Percentiles rank a stretch among this genome's conserved stretches.
These are phyloP conservation scores for Choreutis nemorana DNA, from an alignment of 2,888 invertebrate species.

Conservation along the genomic window DNA sequence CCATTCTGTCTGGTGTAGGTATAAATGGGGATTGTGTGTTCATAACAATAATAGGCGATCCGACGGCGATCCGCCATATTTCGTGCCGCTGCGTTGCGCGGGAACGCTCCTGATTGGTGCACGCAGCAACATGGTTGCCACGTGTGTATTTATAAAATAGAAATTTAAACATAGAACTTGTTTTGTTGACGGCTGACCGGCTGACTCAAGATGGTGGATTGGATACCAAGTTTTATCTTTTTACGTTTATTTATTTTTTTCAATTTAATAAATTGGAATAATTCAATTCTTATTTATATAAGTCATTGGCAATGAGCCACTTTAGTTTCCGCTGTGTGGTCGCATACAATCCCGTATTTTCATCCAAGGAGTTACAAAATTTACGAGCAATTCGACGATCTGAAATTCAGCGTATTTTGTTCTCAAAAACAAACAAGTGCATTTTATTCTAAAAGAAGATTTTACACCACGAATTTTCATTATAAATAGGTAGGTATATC, in stretches of 20 bases:
- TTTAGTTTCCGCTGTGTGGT: too few species aligned
- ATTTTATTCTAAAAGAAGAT: constrained; percentile 2
- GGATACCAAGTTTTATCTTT: too few species aligned
- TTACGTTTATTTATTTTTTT: not conserved
- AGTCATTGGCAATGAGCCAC: too few species aligned
- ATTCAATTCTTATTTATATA: not conserved
- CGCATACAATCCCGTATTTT: constrained; percentile 43
- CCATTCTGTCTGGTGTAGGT: constrained; percentile 24
- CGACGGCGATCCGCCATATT: constrained; percentile 48
- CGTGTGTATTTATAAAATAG: constrained; percentile 17
- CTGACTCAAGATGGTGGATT: too few species aligned
- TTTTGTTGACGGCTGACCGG: constrained; percentile 8
- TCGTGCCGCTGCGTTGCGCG: constrained; percentile 21
- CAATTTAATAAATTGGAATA: not conserved
- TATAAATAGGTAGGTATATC: not conserved
- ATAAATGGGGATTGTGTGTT: constrained; percentile 47
- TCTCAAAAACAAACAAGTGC: constrained; percentile 15
- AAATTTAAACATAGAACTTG: constrained; percentile 17
- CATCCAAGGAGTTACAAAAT: constrained; percentile 46
- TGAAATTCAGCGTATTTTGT: constrained; percentile 55
- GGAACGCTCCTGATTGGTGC: constrained; percentile 42
- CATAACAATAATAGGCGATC: constrained; percentile 27
- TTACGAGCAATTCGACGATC: constrained; percentile 50
- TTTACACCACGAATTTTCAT: constrained; percentile 1
- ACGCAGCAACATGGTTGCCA: constrained; percentile 46